Evolutionary conservation across 2,888 invertebrate species (phyloP), one percentile per base, ranked within the genome.

Genomic region (Netelia fuscicornis): DNA sequence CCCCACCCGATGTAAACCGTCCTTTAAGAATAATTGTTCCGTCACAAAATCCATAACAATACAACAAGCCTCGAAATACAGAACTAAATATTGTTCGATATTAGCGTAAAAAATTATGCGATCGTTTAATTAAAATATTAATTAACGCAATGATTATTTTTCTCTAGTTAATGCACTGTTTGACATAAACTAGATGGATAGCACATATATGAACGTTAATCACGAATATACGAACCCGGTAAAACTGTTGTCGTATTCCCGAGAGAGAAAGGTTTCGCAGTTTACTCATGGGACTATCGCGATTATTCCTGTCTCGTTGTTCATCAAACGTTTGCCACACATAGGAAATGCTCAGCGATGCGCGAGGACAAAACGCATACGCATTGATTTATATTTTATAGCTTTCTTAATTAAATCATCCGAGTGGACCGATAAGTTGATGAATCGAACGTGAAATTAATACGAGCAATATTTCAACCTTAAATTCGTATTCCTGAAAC

Each of bases 271-370:
- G 44, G 60, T 13, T 48, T n/a, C 8, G 71, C 65, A 56, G 64
- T 37, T 72, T 62, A 44, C 81, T 67, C 81, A 17, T 30, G 81
- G 80, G 76, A 76, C 13, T 30, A 25, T 60, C 30, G 20, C 68
- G 65, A 80, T 68, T 80, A 37, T 64, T 71, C 76, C 25, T 68
- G 1, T 20, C 13, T 67, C 67, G 13, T 25, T 42, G 44, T 64
- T 79, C 74, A 56, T 58, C 79, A 75, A 79, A 64, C 64, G 10
- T 48, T 62, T 71, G 70, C 62, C 83, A 64, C 70, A 72, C 42
- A n/a, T 6, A 11, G 25, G 20, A 68, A 64, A 62, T 52, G 64
- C 44, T 67, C 64, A 68, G 62, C 68, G 52, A 54, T 42, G 25
- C n/a, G 64, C 67, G 20, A 67, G 58, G 37, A 52, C 58, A 48